Evolutionary conservation across 2,113 vertebrate species (phyloP), one percentile per base, ranked within the genome.

Genomic region (Amphilophus citrinellus): DNA sequence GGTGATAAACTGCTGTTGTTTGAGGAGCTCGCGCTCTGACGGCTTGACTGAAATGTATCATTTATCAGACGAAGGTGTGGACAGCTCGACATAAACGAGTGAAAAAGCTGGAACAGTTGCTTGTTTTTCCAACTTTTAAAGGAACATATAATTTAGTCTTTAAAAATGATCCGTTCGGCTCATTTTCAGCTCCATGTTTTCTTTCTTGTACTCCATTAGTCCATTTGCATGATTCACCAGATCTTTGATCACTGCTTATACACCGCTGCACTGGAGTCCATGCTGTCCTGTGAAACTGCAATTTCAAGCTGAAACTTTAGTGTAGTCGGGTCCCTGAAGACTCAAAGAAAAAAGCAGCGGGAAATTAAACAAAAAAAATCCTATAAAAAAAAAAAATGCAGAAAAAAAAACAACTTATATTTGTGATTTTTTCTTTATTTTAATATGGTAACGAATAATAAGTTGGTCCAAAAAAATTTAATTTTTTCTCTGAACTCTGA

Each of bases 1-100:
- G 17, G 77, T 47, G 63, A 66, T 42, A 60, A 65, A 39, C 32
- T 76, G 17, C 66, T 73, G 24, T 53, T 73, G 66, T 73, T 53
- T 53, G 17, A 20, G 18, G 44, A 73, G 66, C 24, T 73, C 10
- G 20, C 7, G 30, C 66, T 53, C 44, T 53, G 44, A 73, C 30
- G 17, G 6, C 24, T 53, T 53, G 66, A 32, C 44, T 53, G 44
- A 73, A 73, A 27, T 73, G 2, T 2, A 53, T 73, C 44, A 30
- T 73, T 14, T 5, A 53, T 73, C 66, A 73, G 22, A 73, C 27
- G 50, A 73, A 73, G 3, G 44, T 30, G 3, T 2, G 24, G 30
- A 24, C 66, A 13, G 17, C 0, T 73, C 1, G 0, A 73, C 10
- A n/a, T 35, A 14, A 56, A 73, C 32, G 2, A 56, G 68, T 35